Evolutionary conservation across 2,888 invertebrate species (phyloP), one percentile per base, ranked within the genome.

Genomic region (Drosophila tanythrix): DNA sequence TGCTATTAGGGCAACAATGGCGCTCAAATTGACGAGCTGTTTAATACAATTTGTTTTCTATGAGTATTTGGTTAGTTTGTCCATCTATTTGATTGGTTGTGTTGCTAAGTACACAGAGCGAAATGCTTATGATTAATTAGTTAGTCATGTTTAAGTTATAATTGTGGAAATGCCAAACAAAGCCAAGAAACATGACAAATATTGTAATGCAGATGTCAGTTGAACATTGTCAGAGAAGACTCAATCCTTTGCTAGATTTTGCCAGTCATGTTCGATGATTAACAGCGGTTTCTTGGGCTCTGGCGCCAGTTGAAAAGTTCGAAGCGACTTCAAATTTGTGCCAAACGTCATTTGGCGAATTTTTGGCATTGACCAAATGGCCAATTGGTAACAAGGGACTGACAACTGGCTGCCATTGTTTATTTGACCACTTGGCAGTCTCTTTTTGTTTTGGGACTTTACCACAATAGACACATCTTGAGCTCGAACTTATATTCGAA

Each of bases 21-120:
- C 25, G 27, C 59, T 6, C 56, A 35, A 56, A 72, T 77, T 60
- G 68, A 63, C 68, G 36, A 60, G 46, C 58, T 31, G 38, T n/a
- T 25, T 38, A 43, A 65, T 51, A 59, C 70, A 79, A 77, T 79
- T 74, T 74, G 70, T 70, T 52, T 75, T 58, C 74, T 56, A 56
- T 40, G 53, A 15, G 27, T 18, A 46, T 33, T 36, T 43, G 46
- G 5, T 36, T 57, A 31, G 21, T 21, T 46, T 11, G 27, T 15
- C 8, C 25, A 25, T 29, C 15, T n/a, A 50, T 50, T 18, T 18
- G 25, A 50, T 18, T 50, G 11, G 46, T 46, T 46, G 8, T 46
- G 4, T 15, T 46, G 8, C 25, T 25, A 46, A 15, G 15, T 8
- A 15, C 8, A 25, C 46, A 25, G 3, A 25, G 3, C 8, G 4